Evolutionary conservation across 2,113 vertebrate species (phyloP).

Genomic region (Eulemur rufifrons): DNA sequence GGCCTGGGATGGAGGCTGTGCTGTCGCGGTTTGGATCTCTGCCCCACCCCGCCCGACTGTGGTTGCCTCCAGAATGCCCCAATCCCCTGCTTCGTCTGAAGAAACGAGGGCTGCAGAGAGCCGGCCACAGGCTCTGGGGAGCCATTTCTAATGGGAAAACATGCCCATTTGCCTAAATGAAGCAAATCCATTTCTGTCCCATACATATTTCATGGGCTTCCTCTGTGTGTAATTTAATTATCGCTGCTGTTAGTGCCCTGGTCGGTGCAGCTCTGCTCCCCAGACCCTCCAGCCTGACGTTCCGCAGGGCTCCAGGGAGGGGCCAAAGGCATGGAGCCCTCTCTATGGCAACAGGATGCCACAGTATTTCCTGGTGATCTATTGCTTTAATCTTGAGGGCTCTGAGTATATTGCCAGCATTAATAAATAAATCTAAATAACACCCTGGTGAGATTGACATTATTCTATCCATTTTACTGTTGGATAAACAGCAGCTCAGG

Average conservation of each 20-base stretch:
- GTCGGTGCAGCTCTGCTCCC: neutral
- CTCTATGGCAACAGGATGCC: constrained; percentile 52
- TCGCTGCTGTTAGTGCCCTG: constrained; percentile 55
- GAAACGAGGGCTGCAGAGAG: neutral
- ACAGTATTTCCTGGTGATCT: constrained; percentile 68
- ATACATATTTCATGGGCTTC: constrained; percentile 74
- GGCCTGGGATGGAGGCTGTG: too few relatives aligned
- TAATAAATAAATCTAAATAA: constrained; percentile 69
- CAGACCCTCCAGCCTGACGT: neutral
- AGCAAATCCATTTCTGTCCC: constrained; percentile 68
- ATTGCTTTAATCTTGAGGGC: constrained; percentile 70
- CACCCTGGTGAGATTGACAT: constrained; percentile 64
- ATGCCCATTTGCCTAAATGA: constrained; percentile 70
- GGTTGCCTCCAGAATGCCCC: neutral
- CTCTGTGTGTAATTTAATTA: constrained; percentile 74
- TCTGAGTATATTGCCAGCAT: constrained; percentile 63
- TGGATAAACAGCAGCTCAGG: constrained; percentile 29
- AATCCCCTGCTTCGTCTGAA: neutral
- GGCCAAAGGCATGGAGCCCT: neutral
- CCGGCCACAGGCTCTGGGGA: neutral
- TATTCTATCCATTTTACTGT: constrained; percentile 70
- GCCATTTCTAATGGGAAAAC: constrained; percentile 61
- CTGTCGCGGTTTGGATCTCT: neutral
- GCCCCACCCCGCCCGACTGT: neutral
- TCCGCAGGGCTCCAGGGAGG: neutral